Evolutionary conservation across 2,797 vertebrate genomes (phyloP).

Genomic region (Scolopax bukidnonensis): DNA sequence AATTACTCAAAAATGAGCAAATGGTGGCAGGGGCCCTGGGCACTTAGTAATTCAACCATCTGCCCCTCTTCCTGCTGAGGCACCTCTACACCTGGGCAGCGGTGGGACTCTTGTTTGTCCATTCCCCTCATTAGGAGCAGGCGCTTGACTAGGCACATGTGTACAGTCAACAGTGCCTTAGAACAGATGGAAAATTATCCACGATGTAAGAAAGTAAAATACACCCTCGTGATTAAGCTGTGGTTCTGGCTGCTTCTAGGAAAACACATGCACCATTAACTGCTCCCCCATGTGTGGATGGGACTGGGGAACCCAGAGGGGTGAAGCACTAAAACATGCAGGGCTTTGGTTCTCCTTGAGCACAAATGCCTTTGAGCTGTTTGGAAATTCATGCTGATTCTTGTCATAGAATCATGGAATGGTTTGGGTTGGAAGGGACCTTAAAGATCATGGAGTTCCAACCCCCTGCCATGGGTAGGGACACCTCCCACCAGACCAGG

Average conservation of each 20-base stretch:
- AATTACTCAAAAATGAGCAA: background rate
- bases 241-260: background rate
- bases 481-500: too few species aligned
- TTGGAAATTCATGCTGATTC: background rate
- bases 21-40: background rate
- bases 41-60: background rate
- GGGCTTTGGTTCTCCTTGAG: background rate
- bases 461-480: too few species aligned
- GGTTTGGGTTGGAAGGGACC: too few species aligned
- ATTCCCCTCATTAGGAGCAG: slow-evolving; percentile 24
- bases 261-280: background rate
- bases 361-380: background rate
- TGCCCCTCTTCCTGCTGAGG: background rate
- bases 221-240: background rate
- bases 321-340: rapidly evolving
- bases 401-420: background rate
- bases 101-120: background rate
- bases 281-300: background rate
- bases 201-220: background rate
- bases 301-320: background rate
- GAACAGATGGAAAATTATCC: slow-evolving; percentile 11
- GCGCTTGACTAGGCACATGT: background rate
- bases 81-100: background rate
- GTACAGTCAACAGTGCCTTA: slow-evolving; percentile 15
- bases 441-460: too few species aligned